phyloP scores from a whole-genome alignment of 2,888 invertebrate species.

The Quadriops clusia region DNA sequence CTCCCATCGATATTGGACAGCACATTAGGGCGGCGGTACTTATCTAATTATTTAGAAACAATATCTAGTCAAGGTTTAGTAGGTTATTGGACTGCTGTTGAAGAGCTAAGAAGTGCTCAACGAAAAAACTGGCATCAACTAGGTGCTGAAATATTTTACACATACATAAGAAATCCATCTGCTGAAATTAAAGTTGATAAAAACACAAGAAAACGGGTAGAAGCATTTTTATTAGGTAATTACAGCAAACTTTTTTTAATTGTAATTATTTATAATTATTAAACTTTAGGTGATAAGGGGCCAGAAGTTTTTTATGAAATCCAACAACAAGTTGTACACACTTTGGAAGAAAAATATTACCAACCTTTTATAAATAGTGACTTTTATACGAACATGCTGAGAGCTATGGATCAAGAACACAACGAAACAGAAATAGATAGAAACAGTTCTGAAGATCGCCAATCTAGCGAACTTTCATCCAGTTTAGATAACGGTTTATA shows the following conservation, averaged over 20 bases:
- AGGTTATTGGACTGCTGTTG: conserved; percentile 77
- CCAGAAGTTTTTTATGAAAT: conserved; percentile 82
- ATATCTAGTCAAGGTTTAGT: conserved; percentile 74
- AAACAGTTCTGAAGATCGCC: conserved; percentile 40
- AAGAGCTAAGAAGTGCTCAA: conserved; percentile 66
- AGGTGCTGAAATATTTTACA: conserved; percentile 86
- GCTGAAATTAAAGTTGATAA: conserved; percentile 75
- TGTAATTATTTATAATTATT: conserved; percentile 1
- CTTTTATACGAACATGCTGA: conserved; percentile 63
- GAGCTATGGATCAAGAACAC: conserved; percentile 53
- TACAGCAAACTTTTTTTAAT: not conserved
- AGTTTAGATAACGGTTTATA: conserved; percentile 43
- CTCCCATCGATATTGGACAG: conserved; percentile 64
- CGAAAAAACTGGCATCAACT: conserved; percentile 72
- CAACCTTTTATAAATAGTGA: conserved; percentile 80
- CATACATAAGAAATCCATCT: conserved; percentile 69
- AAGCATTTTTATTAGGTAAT: conserved; percentile 58
- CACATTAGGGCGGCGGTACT: conserved; percentile 65
- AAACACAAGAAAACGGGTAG: conserved; percentile 71
- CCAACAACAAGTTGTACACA: conserved; percentile 65
- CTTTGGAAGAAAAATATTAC: conserved; percentile 78
- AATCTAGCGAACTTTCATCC: conserved; percentile 44
- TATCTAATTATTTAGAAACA: conserved; percentile 71
- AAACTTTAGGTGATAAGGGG: conserved; percentile 58
- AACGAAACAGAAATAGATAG: conserved; percentile 30